phyloP scores from a whole-genome alignment of 2,113 vertebrate species.

The Osmerus eperlanus region DNA sequence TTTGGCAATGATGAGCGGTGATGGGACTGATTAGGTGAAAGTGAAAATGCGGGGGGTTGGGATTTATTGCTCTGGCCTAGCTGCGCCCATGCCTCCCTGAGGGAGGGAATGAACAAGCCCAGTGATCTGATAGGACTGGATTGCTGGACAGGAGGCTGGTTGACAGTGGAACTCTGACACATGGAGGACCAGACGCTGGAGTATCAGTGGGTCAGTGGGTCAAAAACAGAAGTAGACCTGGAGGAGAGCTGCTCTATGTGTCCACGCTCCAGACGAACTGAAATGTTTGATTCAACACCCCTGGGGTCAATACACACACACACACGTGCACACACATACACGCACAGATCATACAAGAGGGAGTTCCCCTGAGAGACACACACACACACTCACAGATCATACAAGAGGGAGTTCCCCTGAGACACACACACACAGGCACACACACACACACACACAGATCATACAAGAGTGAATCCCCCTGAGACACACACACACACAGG shows the following conservation, averaged over 20 bases:
- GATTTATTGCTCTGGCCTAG: not conserved
- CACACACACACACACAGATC: not conserved
- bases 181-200: constrained; percentile 53
- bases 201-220: constrained; percentile 71
- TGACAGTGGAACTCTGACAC: constrained; percentile 46
- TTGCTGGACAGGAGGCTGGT: constrained; percentile 45
- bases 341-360: not conserved
- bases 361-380: not conserved
- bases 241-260: not conserved
- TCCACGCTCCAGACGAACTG: too few relatives aligned
- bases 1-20: not conserved
- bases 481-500: not conserved
- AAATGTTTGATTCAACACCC: too few relatives aligned
- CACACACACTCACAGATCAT: not conserved
- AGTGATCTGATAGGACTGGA: constrained; percentile 52
- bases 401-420: not conserved
- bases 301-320: not conserved
- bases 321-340: not conserved
- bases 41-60: not conserved
- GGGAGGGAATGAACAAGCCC: constrained; percentile 13
- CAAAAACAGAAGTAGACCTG: constrained; percentile 24
- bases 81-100: not conserved
- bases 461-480: not conserved
- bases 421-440: not conserved
- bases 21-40: not conserved